Evolutionary conservation across 2,888 invertebrate genomes (phyloP).

Genomic region (Erpobdella octoculata): DNA sequence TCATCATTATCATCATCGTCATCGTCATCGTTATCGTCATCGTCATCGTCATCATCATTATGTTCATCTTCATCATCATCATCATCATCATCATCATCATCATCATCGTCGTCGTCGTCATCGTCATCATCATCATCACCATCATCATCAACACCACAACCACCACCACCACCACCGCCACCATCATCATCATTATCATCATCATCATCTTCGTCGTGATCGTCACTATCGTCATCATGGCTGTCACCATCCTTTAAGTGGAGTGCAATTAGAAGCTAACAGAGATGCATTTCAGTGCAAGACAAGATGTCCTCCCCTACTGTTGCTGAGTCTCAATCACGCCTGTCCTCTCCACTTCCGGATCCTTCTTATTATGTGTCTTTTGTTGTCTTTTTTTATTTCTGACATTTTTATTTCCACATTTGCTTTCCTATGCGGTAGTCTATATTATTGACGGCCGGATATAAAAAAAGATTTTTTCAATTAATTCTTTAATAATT

Average conservation of each 20-base stretch:
- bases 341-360: neutral
- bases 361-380: too few relatives aligned
- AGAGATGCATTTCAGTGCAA: conserved; percentile 3
- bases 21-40: neutral
- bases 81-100: conserved; percentile 5
- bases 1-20: conserved; percentile 3
- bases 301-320: neutral
- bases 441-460: too few relatives aligned
- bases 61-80: neutral
- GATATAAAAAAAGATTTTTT: too few relatives aligned
- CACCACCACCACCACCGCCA: neutral
- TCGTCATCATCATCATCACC: neutral
- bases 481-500: too few relatives aligned
- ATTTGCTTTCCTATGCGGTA: too few relatives aligned
- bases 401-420: too few relatives aligned
- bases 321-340: neutral
- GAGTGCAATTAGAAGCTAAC: conserved; percentile 10
- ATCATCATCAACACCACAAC: neutral
- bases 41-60: neutral
- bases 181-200: neutral
- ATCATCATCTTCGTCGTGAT: neutral
- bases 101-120: conserved; percentile 15
- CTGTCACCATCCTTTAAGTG: conserved; percentile 8
- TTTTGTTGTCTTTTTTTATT: too few relatives aligned
- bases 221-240: neutral